Percentiles rank a stretch among this genome's conserved stretches.
Evolutionary conservation across 2,888 invertebrate genomes (phyloP).

Genomic region (Conistra vaccinii): DNA sequence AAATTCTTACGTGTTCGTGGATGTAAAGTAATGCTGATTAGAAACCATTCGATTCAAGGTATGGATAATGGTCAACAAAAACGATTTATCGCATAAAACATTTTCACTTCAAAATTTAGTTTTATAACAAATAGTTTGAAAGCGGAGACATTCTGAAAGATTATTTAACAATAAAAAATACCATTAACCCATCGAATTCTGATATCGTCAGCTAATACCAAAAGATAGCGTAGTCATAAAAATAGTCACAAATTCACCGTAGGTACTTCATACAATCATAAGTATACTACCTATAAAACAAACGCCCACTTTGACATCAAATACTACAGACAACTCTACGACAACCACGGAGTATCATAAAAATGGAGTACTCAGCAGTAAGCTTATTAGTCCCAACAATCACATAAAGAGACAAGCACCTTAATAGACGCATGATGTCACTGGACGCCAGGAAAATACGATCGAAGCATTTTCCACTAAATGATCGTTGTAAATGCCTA

Average conservation of each 20-base stretch:
- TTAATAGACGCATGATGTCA: neutral
- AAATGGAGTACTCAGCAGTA: conserved; percentile 15
- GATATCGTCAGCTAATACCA: conserved; percentile 23
- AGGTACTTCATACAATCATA: conserved; percentile 42
- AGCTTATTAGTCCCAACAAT: neutral
- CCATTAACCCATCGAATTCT: conserved; percentile 8
- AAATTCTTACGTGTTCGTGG: neutral
- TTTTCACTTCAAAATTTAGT: neutral
- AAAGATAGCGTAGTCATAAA: conserved; percentile 48
- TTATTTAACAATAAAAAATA: conserved; percentile 40
- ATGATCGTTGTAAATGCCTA: neutral
- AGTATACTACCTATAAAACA: conserved; percentile 44
- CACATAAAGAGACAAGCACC: neutral
- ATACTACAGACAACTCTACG: conserved; percentile 1
- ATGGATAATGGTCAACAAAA: neutral
- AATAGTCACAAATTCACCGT: conserved; percentile 29
- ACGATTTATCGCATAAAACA: neutral
- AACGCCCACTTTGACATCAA: conserved; percentile 44
- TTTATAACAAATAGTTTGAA: neutral
- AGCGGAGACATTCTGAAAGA: conserved; percentile 1
- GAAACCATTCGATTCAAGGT: neutral
- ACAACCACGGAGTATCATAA: conserved; percentile 2
- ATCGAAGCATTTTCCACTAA: neutral
- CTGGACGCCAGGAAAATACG: neutral
- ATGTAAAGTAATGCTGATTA: neutral